Percentiles rank a stretch among this genome's conserved stretches.
Evolutionary conservation across 2,113 vertebrate genomes (phyloP).

Genomic region (Dryoscopus gambensis): DNA sequence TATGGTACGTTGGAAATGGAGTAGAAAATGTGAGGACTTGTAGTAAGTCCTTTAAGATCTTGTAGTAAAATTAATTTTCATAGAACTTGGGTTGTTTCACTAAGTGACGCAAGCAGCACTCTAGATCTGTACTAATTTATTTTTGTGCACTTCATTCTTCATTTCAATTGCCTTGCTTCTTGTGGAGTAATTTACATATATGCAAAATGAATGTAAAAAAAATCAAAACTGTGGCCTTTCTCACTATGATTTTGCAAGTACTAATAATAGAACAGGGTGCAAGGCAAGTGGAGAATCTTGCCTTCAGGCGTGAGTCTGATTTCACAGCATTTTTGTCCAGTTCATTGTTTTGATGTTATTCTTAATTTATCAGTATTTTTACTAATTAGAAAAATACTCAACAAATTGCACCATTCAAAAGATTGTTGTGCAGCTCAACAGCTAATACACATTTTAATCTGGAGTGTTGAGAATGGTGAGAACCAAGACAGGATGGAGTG

Average conservation of each 20-base stretch:
- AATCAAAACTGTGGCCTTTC: neutral
- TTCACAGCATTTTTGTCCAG: neutral
- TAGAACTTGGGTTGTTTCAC: neutral
- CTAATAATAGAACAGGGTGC: neutral
- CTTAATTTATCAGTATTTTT: neutral
- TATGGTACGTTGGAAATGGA: neutral
- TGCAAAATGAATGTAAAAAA: neutral
- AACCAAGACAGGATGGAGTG: neutral
- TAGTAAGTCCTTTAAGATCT: neutral
- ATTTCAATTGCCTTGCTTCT: neutral
- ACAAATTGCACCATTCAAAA: neutral
- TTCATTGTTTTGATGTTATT: neutral
- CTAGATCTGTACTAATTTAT: neutral
- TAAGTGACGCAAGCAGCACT: neutral
- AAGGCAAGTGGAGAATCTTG: neutral
- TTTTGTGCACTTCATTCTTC: neutral
- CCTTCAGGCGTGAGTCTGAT: neutral
- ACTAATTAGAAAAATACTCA: neutral
- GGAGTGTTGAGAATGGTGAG: neutral
- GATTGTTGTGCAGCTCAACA: neutral
- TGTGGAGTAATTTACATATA: constrained; percentile 10
- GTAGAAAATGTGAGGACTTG: neutral
- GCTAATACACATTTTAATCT: neutral
- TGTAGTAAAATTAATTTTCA: neutral
- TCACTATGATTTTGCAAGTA: neutral